Conservation (phyloP, 2,888 invertebrate species). For the Eupeodes latifasciatus region DNA sequence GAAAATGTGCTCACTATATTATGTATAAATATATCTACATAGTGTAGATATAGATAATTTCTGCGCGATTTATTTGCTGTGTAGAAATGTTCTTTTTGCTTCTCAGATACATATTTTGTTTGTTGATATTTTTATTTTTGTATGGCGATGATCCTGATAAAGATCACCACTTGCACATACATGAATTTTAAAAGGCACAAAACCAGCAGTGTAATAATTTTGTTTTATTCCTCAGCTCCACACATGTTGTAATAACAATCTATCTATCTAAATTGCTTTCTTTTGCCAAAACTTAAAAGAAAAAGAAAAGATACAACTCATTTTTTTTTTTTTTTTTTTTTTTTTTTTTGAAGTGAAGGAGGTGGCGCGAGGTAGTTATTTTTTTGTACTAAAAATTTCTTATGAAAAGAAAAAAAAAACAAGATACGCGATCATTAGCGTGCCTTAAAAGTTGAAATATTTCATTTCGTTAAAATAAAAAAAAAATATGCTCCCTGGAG, state of each 20-base stretch:
- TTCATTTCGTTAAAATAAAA: neutral
- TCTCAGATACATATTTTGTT: neutral
- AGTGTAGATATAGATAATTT: slow-evolving; percentile 3
- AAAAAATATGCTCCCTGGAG: slow-evolving; percentile 23
- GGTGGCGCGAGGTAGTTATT: slow-evolving; percentile 25
- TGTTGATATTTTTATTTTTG: neutral
- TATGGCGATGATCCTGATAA: slow-evolving; percentile 64
- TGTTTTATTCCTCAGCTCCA: slow-evolving; percentile 2
- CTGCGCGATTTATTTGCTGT: slow-evolving; percentile 66
- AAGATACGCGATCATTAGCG: slow-evolving; percentile 46
- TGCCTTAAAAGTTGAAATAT: slow-evolving; percentile 12
- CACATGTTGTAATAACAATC: slow-evolving; percentile 65
- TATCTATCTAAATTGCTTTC: slow-evolving; percentile 76
- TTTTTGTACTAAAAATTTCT: slow-evolving; percentile 40
- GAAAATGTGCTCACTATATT: slow-evolving; percentile 68
- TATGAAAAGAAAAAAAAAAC: slow-evolving; percentile 13
- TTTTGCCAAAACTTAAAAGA: slow-evolving; percentile 64
- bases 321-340: neutral
- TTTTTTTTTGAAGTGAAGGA: slow-evolving; percentile 34
- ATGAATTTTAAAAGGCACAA: slow-evolving; percentile 45
- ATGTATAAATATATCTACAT: neutral
- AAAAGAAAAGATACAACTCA: slow-evolving; percentile 1
- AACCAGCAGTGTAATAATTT: slow-evolving; percentile 60
- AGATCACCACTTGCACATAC: slow-evolving; percentile 65
- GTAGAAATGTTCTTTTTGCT: neutral